These are phyloP conservation scores for Steinernema scapterisci DNA, from an alignment of 2,888 invertebrate species.

Conservation along the genomic window DNA sequence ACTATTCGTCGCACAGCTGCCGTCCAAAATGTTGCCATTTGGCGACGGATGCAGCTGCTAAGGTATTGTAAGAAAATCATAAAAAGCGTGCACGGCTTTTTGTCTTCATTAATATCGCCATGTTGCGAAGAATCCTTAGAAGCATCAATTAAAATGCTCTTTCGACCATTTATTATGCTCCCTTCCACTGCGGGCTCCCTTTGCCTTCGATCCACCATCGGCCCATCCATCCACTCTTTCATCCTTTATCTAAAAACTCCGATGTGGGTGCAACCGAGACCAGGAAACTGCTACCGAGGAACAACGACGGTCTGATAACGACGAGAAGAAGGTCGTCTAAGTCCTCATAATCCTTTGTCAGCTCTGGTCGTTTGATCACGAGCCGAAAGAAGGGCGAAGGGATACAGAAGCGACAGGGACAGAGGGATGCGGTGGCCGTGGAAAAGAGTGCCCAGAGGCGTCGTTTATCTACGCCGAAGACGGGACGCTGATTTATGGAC, in stretches of 20 bases:
- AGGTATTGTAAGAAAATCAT: background rate
- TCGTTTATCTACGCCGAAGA: slow-evolving; percentile 31
- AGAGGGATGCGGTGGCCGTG: background rate
- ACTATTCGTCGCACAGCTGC: slow-evolving; percentile 28
- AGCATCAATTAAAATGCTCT: too few relatives aligned
- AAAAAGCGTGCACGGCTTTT: background rate
- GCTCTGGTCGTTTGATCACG: too few relatives aligned
- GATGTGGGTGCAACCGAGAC: too few relatives aligned
- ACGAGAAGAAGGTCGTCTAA: background rate
- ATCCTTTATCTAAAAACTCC: background rate
- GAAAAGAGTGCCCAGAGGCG: slow-evolving; percentile 26
- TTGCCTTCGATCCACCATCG: background rate
- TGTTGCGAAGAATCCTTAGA: background rate
- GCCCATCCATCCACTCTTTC: background rate
- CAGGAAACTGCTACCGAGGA: too few relatives aligned
- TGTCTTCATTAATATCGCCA: background rate
- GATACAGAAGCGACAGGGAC: slow-evolving; percentile 7
- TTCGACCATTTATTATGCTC: too few relatives aligned
- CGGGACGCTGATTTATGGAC: slow-evolving; percentile 32
- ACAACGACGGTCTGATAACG: background rate
- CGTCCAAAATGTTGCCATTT: slow-evolving; percentile 27
- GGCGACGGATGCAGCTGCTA: slow-evolving; percentile 20
- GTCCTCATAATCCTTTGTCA: background rate
- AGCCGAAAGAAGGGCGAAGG: background rate
- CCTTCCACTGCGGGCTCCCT: too few relatives aligned